Evolutionary conservation across 1,140 invertebrate species (phyloP).

Genomic region (Heliconius nattereri): DNA sequence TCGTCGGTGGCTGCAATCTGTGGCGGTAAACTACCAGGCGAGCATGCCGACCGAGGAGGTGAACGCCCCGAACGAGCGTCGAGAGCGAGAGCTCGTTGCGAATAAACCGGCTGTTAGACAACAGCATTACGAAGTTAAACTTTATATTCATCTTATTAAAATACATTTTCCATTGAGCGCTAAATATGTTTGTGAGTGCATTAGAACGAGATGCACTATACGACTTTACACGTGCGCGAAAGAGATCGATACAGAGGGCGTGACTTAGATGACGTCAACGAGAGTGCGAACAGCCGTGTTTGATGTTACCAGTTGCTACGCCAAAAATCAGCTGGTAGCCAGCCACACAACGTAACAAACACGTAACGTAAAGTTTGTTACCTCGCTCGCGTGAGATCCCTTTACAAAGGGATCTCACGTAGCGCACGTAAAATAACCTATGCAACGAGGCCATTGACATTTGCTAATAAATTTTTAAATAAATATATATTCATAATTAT

Average conservation of each 20-base stretch:
- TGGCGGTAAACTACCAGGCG: constrained; percentile 79
- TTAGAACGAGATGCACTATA: constrained; percentile 46
- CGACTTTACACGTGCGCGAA: not conserved
- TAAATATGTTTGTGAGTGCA: not conserved
- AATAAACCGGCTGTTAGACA: constrained; percentile 17
- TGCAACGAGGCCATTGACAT: constrained; percentile 26
- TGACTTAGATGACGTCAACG: constrained; percentile 53
- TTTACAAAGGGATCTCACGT: constrained; percentile 17
- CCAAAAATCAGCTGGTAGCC: constrained; percentile 69
- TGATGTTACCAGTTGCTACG: constrained; percentile 62
- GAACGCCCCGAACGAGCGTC: constrained; percentile 1
- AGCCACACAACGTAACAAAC: not conserved
- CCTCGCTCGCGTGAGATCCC: too few species aligned
- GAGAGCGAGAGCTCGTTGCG: constrained; percentile 35
- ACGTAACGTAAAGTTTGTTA: not conserved
- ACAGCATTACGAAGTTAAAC: constrained; percentile 36
- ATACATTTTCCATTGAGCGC: constrained; percentile 40
- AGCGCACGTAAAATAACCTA: constrained; percentile 7
- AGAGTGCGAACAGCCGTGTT: constrained; percentile 58
- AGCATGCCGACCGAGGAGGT: constrained; percentile 50
- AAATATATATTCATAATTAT: not conserved
- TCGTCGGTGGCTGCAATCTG: constrained; percentile 72
- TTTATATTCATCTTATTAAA: constrained; percentile 35
- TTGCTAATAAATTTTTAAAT: not conserved
- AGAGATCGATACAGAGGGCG: not conserved